Base-by-base conservation (phyloP, 2,888 invertebrate genomes). In the Acronicta leporina region DNA sequence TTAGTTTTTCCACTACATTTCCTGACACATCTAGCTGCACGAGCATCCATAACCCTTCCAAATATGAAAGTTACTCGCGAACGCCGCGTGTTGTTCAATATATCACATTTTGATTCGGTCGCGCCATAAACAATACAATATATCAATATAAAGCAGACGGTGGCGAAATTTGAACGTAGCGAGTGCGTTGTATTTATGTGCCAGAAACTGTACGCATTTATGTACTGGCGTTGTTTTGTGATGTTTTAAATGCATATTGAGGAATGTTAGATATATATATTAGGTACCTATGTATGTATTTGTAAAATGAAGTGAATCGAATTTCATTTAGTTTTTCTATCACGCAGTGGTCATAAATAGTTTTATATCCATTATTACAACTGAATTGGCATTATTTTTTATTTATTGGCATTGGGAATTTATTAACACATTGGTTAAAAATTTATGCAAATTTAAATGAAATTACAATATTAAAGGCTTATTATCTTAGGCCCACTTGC, bases 61-160 rank as follows among this genome's bases (percentile, higher is more conserved):
- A 94, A 92, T 92, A 92, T 86, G 92, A 94, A 92, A 94, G 92
- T 94, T 92, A 89, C 87, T 90, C 89, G 92, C 89, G 89, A 89
- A 87, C 91, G 90, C 85, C 88, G 89, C 92, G 86, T 88, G 89
- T 84, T 85, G 89, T 86, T 87, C 91, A 88, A 93, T 94, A 94
- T 93, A 94, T 94, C 93, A 94, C 91, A 86, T 94, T 94, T 94
- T 94, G 94, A 94, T 94, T 94, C 90, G 92, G 92, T 91, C 92
- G 92, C 89, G 90, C 94, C 91, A 94, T 94, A 94, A 94, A 94
- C 94, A 94, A 94, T 93, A 94, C 94, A 92, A 94, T 94, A 93
- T 94, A 94, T 94, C 94, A 94, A 93, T 93, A 93, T 92, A 91
- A 91, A 90, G 92, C 93, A 92, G 92, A 94, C 94, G 94, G 94